Evolutionary conservation across 2,888 invertebrate species (phyloP), one percentile per base, ranked within the genome.

Genomic region (Acleris holmiana): DNA sequence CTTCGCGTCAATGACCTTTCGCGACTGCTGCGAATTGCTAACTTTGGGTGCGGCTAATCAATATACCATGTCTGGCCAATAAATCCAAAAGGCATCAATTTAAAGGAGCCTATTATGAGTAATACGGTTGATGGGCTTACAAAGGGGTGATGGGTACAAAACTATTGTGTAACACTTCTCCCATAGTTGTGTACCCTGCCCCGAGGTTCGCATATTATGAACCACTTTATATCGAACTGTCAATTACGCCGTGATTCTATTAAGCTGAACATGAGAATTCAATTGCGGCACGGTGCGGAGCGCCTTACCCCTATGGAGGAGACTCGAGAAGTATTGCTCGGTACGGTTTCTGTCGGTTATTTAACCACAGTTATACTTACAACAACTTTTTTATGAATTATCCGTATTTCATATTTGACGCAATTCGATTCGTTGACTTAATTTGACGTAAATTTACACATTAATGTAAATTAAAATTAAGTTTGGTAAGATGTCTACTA

Each of bases 261-360:
- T 61, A 58, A 67, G 60, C 59, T 50, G 49, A 64, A 71, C 73
- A 72, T 66, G 73, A 70, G 62, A 72, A 72, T 69, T 68, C 72
- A 76, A 74, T 76, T 71, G 64, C 59, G 65, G n/a, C 56, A 50
- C 55, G 60, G 50, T 66, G 55, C 49, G 65, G 59, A 59, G 29
- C 54, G 48, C 51, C 57, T 58, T 48, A 55, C 65, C 65, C 59
- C 35, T 60, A 65, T 50, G 18, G 55, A 54, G 18, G 55, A 54
- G 54, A 47, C 63, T 49, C 41, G 21, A 54, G 21, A 46, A 46
- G 46, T 41, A 25, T 54, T 47, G 8, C 21, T 15, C 48, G 46
- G 23, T 25, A 23, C 57, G 29, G 15, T 58, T 63, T 64, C 58
- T 40, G 35, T 47, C 51, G 25, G 40, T 23, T 35, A 35, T 35